Conservation (phyloP, 2,797 vertebrate species). For the Acanthurus tractus region DNA sequence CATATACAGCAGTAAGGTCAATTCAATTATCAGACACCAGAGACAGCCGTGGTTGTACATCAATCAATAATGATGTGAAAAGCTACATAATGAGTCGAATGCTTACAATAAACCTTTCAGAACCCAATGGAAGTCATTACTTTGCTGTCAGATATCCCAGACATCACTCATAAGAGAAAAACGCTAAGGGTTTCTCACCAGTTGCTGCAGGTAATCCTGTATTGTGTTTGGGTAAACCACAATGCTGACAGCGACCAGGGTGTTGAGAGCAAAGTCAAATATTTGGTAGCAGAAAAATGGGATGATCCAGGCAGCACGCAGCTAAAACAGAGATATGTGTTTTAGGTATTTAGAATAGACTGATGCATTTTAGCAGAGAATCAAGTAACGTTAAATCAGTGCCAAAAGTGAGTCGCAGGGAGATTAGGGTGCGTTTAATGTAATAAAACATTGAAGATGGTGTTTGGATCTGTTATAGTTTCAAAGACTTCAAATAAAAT, state of each 20-base stretch:
- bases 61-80: neutral
- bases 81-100: neutral
- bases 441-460: neutral
- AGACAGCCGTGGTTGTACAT: neutral
- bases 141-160: neutral
- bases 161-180: neutral
- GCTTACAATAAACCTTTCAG: neutral
- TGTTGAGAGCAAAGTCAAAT: conserved; percentile 97
- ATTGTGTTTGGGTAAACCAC: conserved; percentile 95
- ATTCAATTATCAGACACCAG: neutral
- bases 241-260: conserved; percentile 93
- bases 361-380: conserved; percentile 13
- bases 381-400: conserved; percentile 28
- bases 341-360: conserved; percentile 13
- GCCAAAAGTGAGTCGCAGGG: conserved; percentile 3
- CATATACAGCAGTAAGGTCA: neutral
- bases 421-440: conserved; percentile 20
- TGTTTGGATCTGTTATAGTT: conserved; percentile 4
- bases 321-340: conserved; percentile 79
- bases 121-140: neutral
- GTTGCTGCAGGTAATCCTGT: conserved; percentile 93
- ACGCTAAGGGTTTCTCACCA: conserved; percentile 85
- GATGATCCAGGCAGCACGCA: conserved; percentile 95
- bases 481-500: conserved; percentile 4
- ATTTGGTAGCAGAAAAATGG: conserved; percentile 99